phyloP scores from a whole-genome alignment of 2,888 invertebrate species.

The Spialia ferax region DNA sequence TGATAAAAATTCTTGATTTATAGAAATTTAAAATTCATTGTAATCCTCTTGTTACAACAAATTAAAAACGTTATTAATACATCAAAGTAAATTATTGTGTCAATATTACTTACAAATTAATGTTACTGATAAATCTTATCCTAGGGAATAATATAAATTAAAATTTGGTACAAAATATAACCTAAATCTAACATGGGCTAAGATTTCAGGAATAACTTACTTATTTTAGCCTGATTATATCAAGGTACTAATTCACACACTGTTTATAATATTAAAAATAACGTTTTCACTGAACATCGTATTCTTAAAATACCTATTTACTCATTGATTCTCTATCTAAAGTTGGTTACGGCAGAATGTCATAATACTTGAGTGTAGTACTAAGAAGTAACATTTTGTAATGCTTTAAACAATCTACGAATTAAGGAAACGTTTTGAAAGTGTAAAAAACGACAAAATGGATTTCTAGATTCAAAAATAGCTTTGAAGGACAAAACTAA shows the following conservation, averaged over 20 bases:
- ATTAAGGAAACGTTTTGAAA: not conserved
- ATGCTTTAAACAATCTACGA: no score
- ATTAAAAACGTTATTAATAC: constrained; percentile 16
- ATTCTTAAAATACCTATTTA: constrained; percentile 25
- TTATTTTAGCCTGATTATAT: constrained; percentile 33
- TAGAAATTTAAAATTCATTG: constrained; percentile 16
- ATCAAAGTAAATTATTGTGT: constrained; percentile 17
- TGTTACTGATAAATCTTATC: constrained; percentile 33
- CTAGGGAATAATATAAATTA: constrained; percentile 50
- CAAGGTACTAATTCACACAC: constrained; percentile 28
- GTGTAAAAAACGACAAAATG: not conserved
- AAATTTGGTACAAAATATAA: constrained; percentile 52
- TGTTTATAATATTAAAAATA: constrained; percentile 31
- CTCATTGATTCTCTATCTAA: constrained; percentile 1
- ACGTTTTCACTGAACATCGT: constrained; percentile 27
- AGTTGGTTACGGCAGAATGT: constrained; percentile 14
- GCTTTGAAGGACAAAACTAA: constrained; percentile 23
- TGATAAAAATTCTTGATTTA: constrained; percentile 1
- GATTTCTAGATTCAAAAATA: constrained; percentile 23
- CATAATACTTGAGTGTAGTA: not conserved
- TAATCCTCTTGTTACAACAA: constrained; percentile 5
- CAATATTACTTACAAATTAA: constrained; percentile 26
- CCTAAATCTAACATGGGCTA: constrained; percentile 37
- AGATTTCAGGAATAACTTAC: constrained; percentile 36
- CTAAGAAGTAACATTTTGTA: not conserved